Conservation (phyloP, 2,797 vertebrate genomes). For the Peromyscus attwateri region DNA sequence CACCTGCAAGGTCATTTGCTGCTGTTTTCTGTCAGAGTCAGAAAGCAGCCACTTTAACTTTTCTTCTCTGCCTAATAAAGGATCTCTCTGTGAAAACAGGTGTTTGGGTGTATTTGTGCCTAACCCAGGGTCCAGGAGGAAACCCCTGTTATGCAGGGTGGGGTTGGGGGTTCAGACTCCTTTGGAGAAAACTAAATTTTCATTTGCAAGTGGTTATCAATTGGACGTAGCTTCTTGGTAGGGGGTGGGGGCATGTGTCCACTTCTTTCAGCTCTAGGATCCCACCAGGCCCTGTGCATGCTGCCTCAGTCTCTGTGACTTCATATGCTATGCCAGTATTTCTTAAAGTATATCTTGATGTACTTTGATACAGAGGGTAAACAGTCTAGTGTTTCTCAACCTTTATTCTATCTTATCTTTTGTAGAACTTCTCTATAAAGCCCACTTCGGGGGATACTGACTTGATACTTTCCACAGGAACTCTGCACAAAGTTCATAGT, state of each 20-base stretch:
- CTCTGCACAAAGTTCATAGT: neutral
- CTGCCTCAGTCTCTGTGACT: neutral
- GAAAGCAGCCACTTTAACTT: neutral
- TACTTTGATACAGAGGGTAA: neutral
- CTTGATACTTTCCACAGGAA: conserved; percentile 30
- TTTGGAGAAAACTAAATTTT: neutral
- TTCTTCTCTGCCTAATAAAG: neutral
- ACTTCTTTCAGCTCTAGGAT: neutral
- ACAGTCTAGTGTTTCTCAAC: neutral
- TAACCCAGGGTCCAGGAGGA: neutral
- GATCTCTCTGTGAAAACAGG: neutral
- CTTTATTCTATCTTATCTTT: neutral
- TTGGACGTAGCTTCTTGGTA: neutral
- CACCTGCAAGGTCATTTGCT: neutral
- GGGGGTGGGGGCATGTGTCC: neutral
- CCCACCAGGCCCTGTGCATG: too few relatives aligned
- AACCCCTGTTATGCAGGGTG: too few relatives aligned
- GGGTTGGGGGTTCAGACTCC: neutral
- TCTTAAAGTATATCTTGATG: neutral
- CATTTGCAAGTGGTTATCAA: neutral
- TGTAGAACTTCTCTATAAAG: neutral
- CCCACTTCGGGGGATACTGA: neutral
- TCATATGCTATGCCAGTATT: neutral
- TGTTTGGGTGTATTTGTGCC: neutral
- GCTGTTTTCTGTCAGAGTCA: neutral